Evolutionary conservation across 2,113 vertebrate species (phyloP).

Genomic region (Rallus limicola): DNA sequence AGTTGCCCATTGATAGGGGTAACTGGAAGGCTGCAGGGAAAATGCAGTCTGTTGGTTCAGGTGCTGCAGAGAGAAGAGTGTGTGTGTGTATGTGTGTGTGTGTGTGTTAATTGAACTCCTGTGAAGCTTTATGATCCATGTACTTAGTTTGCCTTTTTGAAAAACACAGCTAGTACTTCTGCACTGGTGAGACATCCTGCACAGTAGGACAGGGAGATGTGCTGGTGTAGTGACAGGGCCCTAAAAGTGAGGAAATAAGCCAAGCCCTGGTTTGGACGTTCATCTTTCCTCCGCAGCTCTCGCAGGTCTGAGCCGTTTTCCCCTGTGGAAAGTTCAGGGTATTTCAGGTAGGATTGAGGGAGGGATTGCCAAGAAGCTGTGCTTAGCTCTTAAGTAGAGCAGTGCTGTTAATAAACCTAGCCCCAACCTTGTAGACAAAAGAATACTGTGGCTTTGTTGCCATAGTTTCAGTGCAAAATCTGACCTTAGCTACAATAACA

Average conservation of each 20-base stretch:
- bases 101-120: neutral
- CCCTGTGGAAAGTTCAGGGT: neutral
- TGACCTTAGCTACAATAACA: slow-evolving; percentile 82
- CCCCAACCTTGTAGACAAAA: slow-evolving; percentile 61
- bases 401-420: slow-evolving; percentile 61
- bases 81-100: neutral
- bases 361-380: slow-evolving; percentile 8
- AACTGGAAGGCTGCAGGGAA: accelerated
- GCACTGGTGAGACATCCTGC: neutral
- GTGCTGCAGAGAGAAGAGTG: neutral
- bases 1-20: neutral
- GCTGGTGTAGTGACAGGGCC: neutral
- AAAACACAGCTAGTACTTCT: neutral
- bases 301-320: neutral
- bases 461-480: slow-evolving; percentile 81
- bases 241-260: neutral
- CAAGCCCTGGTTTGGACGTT: neutral
- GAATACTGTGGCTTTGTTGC: slow-evolving; percentile 77
- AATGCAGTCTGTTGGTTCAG: neutral
- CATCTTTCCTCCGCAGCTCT: neutral
- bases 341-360: slow-evolving; percentile 47
- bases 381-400: slow-evolving; percentile 54
- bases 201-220: neutral
- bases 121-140: neutral
- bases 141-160: neutral